Conservation (phyloP, 2,888 invertebrate genomes). For the Chrysolina americana region DNA sequence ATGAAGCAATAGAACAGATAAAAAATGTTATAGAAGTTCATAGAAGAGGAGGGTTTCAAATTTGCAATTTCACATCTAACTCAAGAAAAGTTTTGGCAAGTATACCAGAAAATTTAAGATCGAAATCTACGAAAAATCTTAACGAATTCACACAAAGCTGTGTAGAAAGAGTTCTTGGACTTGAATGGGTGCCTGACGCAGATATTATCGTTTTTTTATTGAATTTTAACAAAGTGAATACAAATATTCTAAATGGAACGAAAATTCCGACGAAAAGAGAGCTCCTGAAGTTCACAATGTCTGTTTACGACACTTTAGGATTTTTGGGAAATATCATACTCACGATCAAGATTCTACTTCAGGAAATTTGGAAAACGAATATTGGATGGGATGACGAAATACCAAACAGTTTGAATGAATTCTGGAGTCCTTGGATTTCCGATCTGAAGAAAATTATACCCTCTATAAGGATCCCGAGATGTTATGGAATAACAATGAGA, state of each 20-base stretch:
- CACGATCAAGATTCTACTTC: not conserved
- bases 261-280: too few species aligned
- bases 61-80: constrained; percentile 9
- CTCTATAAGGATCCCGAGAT: too few species aligned
- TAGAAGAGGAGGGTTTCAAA: constrained; percentile 9
- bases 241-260: too few species aligned
- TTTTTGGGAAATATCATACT: not conserved
- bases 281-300: too few species aligned
- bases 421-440: not conserved
- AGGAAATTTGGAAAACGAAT: constrained; percentile 5
- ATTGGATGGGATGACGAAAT: constrained; percentile 15
- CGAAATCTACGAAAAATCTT: not conserved
- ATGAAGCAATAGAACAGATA: constrained; percentile 45
- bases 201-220: too few species aligned
- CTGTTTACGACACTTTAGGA: too few species aligned
- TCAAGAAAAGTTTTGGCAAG: not conserved
- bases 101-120: constrained; percentile 9
- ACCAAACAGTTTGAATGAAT: not conserved
- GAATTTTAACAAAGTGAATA: too few species aligned
- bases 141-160: not conserved
- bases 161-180: constrained; percentile 1
- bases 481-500: too few species aligned
- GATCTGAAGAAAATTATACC: too few species aligned
- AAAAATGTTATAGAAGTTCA: constrained; percentile 28
- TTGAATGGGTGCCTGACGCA: not conserved